phyloP scores from a whole-genome alignment of 2,797 vertebrate species.

The Muscicapa comitata region DNA sequence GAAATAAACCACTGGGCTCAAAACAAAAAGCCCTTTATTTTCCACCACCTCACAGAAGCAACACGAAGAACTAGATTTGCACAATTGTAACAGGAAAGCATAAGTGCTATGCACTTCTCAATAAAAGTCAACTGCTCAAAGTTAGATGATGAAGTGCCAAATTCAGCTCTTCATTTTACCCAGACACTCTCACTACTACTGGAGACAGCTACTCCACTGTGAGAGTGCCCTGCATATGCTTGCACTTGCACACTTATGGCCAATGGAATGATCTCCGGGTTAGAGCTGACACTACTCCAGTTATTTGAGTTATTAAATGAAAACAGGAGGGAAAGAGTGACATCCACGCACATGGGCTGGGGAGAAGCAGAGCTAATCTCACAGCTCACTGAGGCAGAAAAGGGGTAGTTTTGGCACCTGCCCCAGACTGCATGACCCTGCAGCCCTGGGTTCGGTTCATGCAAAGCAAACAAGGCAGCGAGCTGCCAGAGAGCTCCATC shows the following conservation, averaged over 20 bases:
- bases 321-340: not conserved
- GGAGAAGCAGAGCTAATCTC: not conserved
- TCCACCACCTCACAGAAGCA: not conserved
- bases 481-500: not conserved
- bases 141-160: not conserved
- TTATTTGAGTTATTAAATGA: not conserved
- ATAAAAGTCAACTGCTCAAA: not conserved
- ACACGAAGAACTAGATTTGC: not conserved
- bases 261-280: accelerated
- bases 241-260: not conserved
- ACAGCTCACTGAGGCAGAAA: not conserved
- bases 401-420: not conserved
- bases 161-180: not conserved
- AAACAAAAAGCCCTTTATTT: constrained; percentile 15
- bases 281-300: not conserved
- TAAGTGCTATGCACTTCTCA: not conserved
- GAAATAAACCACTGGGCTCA: not conserved
- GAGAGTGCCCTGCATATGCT: not conserved
- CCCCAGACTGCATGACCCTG: not conserved
- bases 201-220: not conserved
- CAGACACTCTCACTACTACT: not conserved
- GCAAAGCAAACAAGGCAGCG: not conserved
- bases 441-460: not conserved
- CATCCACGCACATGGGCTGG: accelerated
- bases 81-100: not conserved